Conservation (phyloP, 2,113 vertebrate species). For the Todiramphus chloris region DNA sequence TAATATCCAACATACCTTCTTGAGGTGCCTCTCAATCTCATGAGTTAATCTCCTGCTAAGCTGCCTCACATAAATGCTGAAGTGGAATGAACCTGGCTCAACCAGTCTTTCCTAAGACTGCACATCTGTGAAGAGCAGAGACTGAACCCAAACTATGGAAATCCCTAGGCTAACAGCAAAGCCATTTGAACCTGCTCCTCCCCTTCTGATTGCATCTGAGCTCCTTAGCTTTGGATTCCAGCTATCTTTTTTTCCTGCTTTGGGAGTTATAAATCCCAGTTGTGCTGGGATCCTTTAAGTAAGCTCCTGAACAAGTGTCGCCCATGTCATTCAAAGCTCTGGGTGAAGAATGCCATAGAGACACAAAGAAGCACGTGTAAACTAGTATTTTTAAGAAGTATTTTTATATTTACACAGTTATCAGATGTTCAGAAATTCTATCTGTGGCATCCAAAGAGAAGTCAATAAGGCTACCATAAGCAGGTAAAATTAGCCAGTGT, state of each 20-base stretch:
- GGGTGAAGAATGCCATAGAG: not conserved
- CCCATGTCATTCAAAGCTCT: not conserved
- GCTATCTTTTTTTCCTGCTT: not conserved
- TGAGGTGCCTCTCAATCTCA: not conserved
- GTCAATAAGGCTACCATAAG: not conserved
- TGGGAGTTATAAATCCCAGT: not conserved
- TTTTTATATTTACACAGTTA: not conserved
- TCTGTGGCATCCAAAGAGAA: not conserved
- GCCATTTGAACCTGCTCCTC: not conserved
- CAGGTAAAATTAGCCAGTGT: not conserved
- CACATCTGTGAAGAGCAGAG: not conserved
- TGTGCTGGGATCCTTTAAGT: too few species aligned
- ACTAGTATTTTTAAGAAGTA: not conserved
- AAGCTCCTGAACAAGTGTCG: not conserved
- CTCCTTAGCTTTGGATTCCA: not conserved
- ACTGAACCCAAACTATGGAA: not conserved
- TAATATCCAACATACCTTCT: not conserved
- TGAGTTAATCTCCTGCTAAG: not conserved
- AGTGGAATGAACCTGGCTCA: not conserved
- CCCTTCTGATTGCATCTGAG: not conserved
- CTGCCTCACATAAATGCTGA: not conserved
- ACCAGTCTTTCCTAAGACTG: not conserved
- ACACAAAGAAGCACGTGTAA: not conserved
- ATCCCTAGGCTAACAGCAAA: not conserved
- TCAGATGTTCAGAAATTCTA: not conserved